Evolutionary conservation across 1,140 invertebrate species (phyloP).

Genomic region (Popillia japonica): DNA sequence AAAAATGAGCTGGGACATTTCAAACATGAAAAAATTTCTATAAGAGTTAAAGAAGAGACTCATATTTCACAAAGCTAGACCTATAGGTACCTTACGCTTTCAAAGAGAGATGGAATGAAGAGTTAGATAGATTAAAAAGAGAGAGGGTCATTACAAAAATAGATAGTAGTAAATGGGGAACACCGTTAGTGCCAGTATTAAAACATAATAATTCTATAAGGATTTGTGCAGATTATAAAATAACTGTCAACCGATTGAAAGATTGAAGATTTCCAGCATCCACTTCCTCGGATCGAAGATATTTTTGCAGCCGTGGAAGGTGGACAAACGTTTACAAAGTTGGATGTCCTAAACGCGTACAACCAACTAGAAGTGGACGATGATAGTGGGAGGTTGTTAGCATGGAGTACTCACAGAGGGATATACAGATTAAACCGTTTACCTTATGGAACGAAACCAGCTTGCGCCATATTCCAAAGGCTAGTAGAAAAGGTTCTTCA

Average conservation of each 20-base stretch:
- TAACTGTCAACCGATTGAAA: constrained; percentile 59
- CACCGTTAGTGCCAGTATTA: constrained; percentile 62
- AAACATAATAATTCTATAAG: constrained; percentile 43
- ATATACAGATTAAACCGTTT: constrained; percentile 59
- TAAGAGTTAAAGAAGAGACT: neutral
- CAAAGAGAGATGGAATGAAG: constrained; percentile 55
- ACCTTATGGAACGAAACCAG: constrained; percentile 61
- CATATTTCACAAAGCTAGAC: constrained; percentile 43
- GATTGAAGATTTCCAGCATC: constrained; percentile 56
- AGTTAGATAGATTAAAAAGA: constrained; percentile 56
- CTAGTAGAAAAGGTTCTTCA: constrained; percentile 55
- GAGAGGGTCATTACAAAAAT: constrained; percentile 56
- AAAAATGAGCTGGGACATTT: neutral
- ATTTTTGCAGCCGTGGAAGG: constrained; percentile 51
- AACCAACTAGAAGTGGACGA: constrained; percentile 55
- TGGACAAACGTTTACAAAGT: constrained; percentile 51
- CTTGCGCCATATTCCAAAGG: constrained; percentile 60
- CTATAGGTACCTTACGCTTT: constrained; percentile 60
- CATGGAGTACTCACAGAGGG: constrained; percentile 44
- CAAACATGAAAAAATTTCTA: neutral
- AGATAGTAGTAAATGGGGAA: constrained; percentile 62
- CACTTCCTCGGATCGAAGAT: constrained; percentile 55
- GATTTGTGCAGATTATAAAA: constrained; percentile 64
- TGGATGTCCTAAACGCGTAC: constrained; percentile 58
- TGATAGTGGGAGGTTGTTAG: constrained; percentile 34